These are phyloP conservation scores for Eupithecia tripunctaria DNA, from an alignment of 2,888 invertebrate genomes.

Conservation along the genomic window DNA sequence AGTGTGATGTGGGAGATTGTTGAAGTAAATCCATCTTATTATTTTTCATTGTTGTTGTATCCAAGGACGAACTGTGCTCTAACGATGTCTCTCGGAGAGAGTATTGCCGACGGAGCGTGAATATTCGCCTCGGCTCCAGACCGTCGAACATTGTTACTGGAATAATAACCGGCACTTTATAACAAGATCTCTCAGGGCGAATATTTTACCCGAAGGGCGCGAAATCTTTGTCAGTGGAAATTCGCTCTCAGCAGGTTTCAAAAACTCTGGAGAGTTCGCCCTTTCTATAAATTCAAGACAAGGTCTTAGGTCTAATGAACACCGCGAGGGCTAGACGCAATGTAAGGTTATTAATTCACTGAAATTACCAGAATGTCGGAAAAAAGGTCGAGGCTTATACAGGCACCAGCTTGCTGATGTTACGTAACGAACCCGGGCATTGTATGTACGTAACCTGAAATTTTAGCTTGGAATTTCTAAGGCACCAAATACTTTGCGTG, in stretches of 20 bases:
- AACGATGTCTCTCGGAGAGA: constrained; percentile 49
- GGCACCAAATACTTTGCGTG: constrained; percentile 67
- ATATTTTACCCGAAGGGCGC: constrained; percentile 47
- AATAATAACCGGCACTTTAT: constrained; percentile 54
- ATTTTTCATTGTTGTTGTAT: constrained; percentile 50
- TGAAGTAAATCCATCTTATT: constrained; percentile 46
- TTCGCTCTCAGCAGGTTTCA: constrained; percentile 47
- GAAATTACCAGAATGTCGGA: constrained; percentile 32
- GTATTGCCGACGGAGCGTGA: constrained; percentile 51
- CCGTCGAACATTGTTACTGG: constrained; percentile 53
- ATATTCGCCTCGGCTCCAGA: constrained; percentile 55
- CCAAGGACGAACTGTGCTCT: constrained; percentile 46
- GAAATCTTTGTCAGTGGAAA: constrained; percentile 43
- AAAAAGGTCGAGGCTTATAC: constrained; percentile 26
- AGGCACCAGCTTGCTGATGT: constrained; percentile 56
- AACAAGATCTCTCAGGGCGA: constrained; percentile 49
- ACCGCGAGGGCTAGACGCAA: constrained; percentile 27
- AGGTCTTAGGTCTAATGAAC: constrained; percentile 22
- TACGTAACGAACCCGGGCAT: constrained; percentile 56
- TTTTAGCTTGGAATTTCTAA: constrained; percentile 54
- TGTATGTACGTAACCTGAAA: constrained; percentile 55
- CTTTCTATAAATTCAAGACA: constrained; percentile 30
- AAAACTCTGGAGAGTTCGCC: constrained; percentile 37
- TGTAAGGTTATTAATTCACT: constrained; percentile 27
- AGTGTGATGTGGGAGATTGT: constrained; percentile 5